Base-by-base conservation (phyloP, 2,113 vertebrate genomes). In the Campylomormyrus tamandua region DNA sequence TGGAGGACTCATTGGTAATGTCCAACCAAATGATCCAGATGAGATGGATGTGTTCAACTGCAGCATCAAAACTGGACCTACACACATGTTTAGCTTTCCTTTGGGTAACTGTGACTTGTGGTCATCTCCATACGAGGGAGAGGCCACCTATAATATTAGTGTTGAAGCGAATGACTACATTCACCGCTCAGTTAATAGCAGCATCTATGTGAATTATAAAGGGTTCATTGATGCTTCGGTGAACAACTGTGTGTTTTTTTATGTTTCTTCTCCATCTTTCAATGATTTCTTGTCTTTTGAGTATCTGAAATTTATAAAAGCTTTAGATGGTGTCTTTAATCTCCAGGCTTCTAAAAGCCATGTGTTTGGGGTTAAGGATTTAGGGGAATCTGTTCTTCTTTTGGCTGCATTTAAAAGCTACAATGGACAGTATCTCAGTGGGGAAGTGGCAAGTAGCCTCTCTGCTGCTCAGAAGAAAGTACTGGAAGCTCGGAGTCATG, bases 261-360 rank as follows among this genome's bases (percentile, higher is more conserved):
- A 94, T 35, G 88, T 96, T 42, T 93, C 93, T 5, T 92, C 93
- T 7, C 89, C 93, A 19, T 94, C 94, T 39, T 89, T 95, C 89
- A 93, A 94, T 39, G 93, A 94, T n/a, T 96, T 96, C 89, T 91
- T 96, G 90, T 93, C 95, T 19, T 74, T 91, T 74, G 95, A 94
- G 17, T 96, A 96, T 90, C 53, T 95, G 89, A 94, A 91, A 89
- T 96, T 96, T 91, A 92, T 94, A 3, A 96, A 96, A 94, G 94
- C 95, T 56, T 89, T 96, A 53, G 94, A 96, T 89, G 95, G 94
- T 90, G 92, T 96, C 27, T 95, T 96, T 66, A 96, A 96, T 89
- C 92, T 96, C 0, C 95, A 95, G 91, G 95, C 95, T 42, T 96
- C 95, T 3, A 96, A 96, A 91, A 95, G 95, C 19, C 95, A 96